A percentile compares a stretch with the other conserved stretches of the same genome.
Conservation (phyloP, 2,797 vertebrate species). For the Etheostoma perlongum region DNA sequence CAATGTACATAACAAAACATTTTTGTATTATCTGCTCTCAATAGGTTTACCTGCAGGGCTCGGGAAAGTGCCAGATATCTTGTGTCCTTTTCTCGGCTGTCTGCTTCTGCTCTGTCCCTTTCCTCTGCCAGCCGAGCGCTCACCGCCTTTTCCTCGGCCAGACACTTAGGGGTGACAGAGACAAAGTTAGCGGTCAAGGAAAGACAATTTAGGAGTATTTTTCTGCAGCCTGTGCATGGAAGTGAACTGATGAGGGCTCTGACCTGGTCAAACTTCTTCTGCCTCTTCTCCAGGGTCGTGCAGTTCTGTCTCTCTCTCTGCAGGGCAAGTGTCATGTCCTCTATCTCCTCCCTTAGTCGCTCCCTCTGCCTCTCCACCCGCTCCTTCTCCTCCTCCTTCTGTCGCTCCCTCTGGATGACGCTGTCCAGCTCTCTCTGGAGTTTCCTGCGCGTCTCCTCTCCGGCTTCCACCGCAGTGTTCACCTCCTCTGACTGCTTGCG, state of each 20-base stretch:
- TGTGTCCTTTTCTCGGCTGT: conserved; percentile 92
- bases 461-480: conserved; percentile 83
- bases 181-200: background rate
- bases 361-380: conserved; percentile 90
- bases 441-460: conserved; percentile 89
- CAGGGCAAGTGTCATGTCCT: conserved; percentile 90
- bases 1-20: conserved; percentile 16
- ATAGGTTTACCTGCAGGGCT: conserved; percentile 83
- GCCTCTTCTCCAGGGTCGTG: conserved; percentile 90
- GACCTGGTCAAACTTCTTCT: conserved; percentile 96
- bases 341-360: conserved; percentile 91
- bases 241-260: background rate
- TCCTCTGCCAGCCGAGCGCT: conserved; percentile 90
- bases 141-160: conserved; percentile 93
- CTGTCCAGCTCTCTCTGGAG: conserved; percentile 89
- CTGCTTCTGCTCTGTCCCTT: conserved; percentile 90
- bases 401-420: conserved; percentile 84
- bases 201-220: background rate
- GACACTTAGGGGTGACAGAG: conserved; percentile 69
- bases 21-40: background rate
- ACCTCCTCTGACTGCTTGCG: conserved; percentile 91
- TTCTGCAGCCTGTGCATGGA: background rate
- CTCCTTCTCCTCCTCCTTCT: conserved; percentile 88
- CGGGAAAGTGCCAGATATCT: conserved; percentile 86
- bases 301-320: conserved; percentile 93